Evolutionary conservation across 2,888 invertebrate genomes (phyloP), one percentile per base, ranked within the genome.

Genomic region (Beris morrisii): DNA sequence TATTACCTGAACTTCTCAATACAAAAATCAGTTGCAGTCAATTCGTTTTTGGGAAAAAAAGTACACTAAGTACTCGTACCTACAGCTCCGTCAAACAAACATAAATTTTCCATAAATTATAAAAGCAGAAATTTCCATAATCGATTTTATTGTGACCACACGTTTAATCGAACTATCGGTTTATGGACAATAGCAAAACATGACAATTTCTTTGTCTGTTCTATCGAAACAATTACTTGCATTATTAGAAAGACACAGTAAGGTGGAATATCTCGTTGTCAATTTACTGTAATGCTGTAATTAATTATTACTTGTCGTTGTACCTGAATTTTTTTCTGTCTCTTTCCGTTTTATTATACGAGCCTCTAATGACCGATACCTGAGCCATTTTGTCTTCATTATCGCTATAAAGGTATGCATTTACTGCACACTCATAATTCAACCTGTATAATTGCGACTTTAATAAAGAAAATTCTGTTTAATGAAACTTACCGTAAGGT

Each of bases 401-500:
- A 52, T 31, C 54, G 38, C 9, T 38, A 38, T 38, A 7, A 38
- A 38, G 9, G 4, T n/a, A 46, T 22, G 22, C 22, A 22, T 22
- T 22, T 22, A 22, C 3, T 22, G 15, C n/a, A 46, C 5, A 12
- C 46, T 13, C 46, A 46, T 46, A 46, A 46, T 46, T 46, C 46
- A 15, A n/a, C 46, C 46, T n/a, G 46, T 46, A 13, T 46, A 46
- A 22, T 22, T 22, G 22, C 22, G 22, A 22, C 22, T 22, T 22
- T 13, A 46, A 15, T 11, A 46, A 46, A 7, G 12, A 46, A 15
- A 46, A 46, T 12, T n/a, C 15, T 11, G 46, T 46, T 56, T 15
- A 44, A 13, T 59, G 48, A 30, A 22, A 65, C 75, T 78, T 73
- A 87, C 83, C 97, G 88, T 74, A 99, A 84, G 6, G 97, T 99